A percentile compares a stretch with the other conserved stretches of the same genome.
Evolutionary conservation across 2,888 invertebrate genomes (phyloP).

Genomic region (Elysia crispata): DNA sequence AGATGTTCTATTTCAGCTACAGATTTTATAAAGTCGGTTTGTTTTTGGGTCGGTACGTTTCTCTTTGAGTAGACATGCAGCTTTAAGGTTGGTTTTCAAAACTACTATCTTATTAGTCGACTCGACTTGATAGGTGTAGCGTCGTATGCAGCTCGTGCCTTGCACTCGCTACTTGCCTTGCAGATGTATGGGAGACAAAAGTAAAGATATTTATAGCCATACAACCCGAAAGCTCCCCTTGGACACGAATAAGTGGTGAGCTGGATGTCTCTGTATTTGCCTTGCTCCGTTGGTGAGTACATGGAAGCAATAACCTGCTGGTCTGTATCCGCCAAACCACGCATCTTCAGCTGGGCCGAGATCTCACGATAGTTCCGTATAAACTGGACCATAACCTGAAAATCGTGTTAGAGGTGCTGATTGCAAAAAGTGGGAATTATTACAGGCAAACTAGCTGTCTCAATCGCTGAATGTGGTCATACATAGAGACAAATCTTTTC

Average conservation of each 20-base stretch:
- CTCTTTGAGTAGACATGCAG: too few species aligned
- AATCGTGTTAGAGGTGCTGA: not conserved
- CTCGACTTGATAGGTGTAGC: too few species aligned
- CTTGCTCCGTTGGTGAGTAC: slow-evolving; percentile 37
- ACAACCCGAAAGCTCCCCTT: slow-evolving; percentile 38
- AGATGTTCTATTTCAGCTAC: too few species aligned
- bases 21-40: too few species aligned
- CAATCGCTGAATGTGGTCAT: not conserved
- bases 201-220: slow-evolving; percentile 40
- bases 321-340: slow-evolving; percentile 44
- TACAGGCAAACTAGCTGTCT: too few species aligned
- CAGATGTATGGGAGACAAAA: slow-evolving; percentile 47
- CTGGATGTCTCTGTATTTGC: slow-evolving; percentile 33
- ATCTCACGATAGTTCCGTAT: slow-evolving; percentile 25
- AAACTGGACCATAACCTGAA: slow-evolving; percentile 35
- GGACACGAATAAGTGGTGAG: slow-evolving; percentile 43
- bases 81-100: too few species aligned
- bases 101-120: too few species aligned
- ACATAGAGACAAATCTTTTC: too few species aligned
- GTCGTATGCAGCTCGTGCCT: too few species aligned
- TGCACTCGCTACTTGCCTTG: not conserved
- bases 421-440: too few species aligned
- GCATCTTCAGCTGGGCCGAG: not conserved
- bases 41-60: too few species aligned
- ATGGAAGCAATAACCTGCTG: slow-evolving; percentile 45